Base-by-base conservation (phyloP, 2,113 vertebrate species). In the Gymnocephalus cernua region DNA sequence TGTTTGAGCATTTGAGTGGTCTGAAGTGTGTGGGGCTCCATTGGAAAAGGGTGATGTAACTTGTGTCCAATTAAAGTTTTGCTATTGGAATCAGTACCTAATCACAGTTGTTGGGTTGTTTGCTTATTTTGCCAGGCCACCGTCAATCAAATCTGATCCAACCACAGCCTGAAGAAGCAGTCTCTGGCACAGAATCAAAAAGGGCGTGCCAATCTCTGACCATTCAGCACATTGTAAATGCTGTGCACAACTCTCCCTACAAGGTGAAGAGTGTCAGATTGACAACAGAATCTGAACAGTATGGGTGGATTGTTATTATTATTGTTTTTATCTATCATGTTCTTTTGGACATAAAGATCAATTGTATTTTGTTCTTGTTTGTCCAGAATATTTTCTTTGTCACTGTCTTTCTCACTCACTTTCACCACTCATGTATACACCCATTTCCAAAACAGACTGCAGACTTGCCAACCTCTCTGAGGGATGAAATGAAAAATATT, bases 401-500 rank as follows among this genome's bases (percentile, higher is more conserved):
- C 11, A 19, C 12, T 21, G 3, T 67, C 23, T 61, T 2, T 29
- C 1, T 61, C 4, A n/a, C 19, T 44, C 29, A n/a, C n/a, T n/a
- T n/a, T n/a, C n/a, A 57, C 45, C 54, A 21, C 59, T 69, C 27
- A 61, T 44, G 25, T 19, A 70, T 65, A 77, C 51, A 74, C 25
- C 35, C 59, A 66, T 50, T 65, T 65, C 56, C 53, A 66, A 48
- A 67, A 59, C 9, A 58, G 4, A 53, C 15, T 41, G 19, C 63
- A 75, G 59, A 73, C 15, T 48, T 50, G 56, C 50, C 57, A 25
- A 50, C 13, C 21, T 61, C 79, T 73, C 47, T 44, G 57, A 74
- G 27, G 78, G 29, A 79, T 57, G 35, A 63, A 69, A 77, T 65
- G 47, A 67, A 15, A 68, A 83, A 81, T 77, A 86, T 85, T 75